Conservation (phyloP, 2,113 vertebrate genomes). For the Columbina picui region DNA sequence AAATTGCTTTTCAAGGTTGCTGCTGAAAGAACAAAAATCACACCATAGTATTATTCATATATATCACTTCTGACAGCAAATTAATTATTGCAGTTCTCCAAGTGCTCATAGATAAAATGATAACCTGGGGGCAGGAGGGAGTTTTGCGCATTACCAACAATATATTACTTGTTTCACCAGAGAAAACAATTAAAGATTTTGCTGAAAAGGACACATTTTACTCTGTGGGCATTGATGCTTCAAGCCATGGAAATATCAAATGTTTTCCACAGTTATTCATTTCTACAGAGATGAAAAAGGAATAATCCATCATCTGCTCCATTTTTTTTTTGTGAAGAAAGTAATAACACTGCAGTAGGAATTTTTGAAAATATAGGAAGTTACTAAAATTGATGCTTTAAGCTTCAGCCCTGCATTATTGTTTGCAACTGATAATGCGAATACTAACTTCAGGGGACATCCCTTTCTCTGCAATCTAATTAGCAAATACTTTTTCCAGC, state of each 20-base stretch:
- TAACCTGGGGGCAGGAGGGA: neutral
- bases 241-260: neutral
- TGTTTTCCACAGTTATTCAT: neutral
- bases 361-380: neutral
- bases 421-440: neutral
- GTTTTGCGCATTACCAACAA: neutral
- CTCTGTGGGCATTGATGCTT: neutral
- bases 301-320: neutral
- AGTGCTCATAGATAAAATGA: neutral
- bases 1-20: neutral
- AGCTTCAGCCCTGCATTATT: neutral
- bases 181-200: conserved; percentile 30
- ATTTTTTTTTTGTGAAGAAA: conserved; percentile 9
- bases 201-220: conserved; percentile 25
- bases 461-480: neutral
- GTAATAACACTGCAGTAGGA: neutral
- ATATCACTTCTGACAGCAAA: conserved; percentile 29
- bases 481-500: neutral
- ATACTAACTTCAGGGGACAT: neutral
- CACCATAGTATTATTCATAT: neutral
- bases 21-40: conserved; percentile 13
- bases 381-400: neutral
- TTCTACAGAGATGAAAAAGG: neutral
- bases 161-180: neutral
- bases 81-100: conserved; percentile 20